Evolutionary conservation across 2,888 invertebrate species (phyloP), one percentile per base, ranked within the genome.

Genomic region (Drosophila suboccidentalis): DNA sequence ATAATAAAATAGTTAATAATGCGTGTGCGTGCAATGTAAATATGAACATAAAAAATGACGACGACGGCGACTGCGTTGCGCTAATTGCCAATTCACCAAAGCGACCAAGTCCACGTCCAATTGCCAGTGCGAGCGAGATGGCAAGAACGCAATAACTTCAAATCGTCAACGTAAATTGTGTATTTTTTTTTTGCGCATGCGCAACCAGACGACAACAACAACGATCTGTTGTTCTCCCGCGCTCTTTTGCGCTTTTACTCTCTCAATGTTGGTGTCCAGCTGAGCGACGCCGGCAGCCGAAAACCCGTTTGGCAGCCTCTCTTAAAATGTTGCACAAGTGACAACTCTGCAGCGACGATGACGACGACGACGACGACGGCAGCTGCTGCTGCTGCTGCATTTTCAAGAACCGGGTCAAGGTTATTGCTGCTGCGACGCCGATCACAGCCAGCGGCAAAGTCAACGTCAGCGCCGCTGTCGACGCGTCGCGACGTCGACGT

Each of bases 321-420:
- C 81, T 67, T 70, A 54, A 47, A 59, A 57, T 72, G 80, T 89
- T 76, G 87, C 87, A 82, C 64, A 71, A 73, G 53, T 65, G 77
- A 65, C 50, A 43, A 60, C 58, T 11, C 44, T 47, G 73, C 57
- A 34, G 61, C 29, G 29, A 26, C 26, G n/a, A n/a, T 5, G 36
- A 13, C 36, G 36, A 3, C 36, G 36, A 22, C 22, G 5, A 13
- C 13, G 36, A n/a, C 36, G 36, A 3, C 36, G 36, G 58, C 66
- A 71, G 81, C 70, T 70, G 80, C 4, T 22, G 29, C 29, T 29
- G 29, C 29, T 29, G 29, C 75, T 85, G 90, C 90, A 89, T 86
- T 90, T 91, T 92, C 90, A 90, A 92, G 92, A 92, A 92, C 91
- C 92, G 89, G 92, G 92, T 92, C 92, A 92, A 92, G 92, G 92